phyloP scores from a whole-genome alignment of 2,888 invertebrate species.

The Coenonympha glycerion region DNA sequence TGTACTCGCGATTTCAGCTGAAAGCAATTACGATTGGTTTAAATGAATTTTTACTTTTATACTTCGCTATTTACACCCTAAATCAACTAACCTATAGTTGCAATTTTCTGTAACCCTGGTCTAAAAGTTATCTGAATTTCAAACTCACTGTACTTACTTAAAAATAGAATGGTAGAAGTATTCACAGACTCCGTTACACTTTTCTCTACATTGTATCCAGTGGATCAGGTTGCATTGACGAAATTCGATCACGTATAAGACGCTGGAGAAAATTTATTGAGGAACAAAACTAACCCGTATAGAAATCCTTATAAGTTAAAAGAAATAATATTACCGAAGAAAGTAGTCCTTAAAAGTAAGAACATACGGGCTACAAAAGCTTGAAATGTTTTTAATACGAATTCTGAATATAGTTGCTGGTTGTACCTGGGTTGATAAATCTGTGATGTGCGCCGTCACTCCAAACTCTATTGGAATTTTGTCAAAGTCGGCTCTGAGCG shows the following conservation, averaged over 20 bases:
- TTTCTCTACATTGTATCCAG: conserved; percentile 15
- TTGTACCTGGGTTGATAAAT: conserved; percentile 35
- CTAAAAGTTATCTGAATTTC: too few species aligned
- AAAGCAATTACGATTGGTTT: not conserved
- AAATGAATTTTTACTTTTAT: not conserved
- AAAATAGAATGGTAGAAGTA: not conserved
- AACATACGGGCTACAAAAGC: not conserved
- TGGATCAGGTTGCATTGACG: conserved; percentile 23
- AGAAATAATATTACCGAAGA: not conserved
- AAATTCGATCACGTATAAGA: conserved; percentile 27
- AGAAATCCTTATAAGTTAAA: not conserved
- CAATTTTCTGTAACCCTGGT: too few species aligned
- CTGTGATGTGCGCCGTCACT: conserved; percentile 33
- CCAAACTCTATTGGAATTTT: conserved; percentile 39
- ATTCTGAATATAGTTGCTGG: not conserved
- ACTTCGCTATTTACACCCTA: not conserved
- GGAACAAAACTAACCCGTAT: conserved; percentile 25
- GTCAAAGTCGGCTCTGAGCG: conserved; percentile 50
- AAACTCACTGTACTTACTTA: too few species aligned
- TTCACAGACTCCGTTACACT: conserved; percentile 1
- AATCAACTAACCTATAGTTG: not conserved
- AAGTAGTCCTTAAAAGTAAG: not conserved
- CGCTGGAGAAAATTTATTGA: conserved; percentile 23
- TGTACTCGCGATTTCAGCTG: conserved; percentile 9
- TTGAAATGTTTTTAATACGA: not conserved